Evolutionary conservation across 1,140 invertebrate genomes (phyloP).

Genomic region (Saxidomus purpurata): DNA sequence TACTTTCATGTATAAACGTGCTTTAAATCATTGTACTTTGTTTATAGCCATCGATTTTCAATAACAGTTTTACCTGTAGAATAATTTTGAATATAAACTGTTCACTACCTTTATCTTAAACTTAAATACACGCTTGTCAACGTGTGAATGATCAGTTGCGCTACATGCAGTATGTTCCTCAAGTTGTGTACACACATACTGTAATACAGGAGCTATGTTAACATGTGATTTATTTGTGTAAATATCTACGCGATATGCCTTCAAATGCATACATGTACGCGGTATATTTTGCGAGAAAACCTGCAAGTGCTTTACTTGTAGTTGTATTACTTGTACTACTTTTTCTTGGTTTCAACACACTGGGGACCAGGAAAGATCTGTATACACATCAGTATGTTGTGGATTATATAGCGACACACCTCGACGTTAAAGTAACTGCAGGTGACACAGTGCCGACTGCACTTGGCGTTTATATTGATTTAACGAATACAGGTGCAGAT

Average conservation of each 20-base stretch:
- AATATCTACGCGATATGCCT: background rate
- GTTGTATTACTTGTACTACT: background rate
- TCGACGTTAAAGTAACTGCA: constrained; percentile 60
- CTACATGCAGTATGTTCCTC: too few species aligned
- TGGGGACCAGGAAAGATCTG: background rate
- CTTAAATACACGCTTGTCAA: too few species aligned
- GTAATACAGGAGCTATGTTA: too few species aligned
- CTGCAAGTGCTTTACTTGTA: background rate
- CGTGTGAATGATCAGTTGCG: too few species aligned
- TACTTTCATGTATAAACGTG: too few species aligned
- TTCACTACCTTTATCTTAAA: too few species aligned
- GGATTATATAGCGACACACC: constrained; percentile 17
- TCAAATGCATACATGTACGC: background rate
- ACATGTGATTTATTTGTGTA: background rate
- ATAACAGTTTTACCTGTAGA: too few species aligned
- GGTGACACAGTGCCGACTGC: constrained; percentile 69
- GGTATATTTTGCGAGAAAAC: background rate
- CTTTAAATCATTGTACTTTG: too few species aligned
- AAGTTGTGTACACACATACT: too few species aligned
- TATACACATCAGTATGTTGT: background rate
- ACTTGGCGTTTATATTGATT: constrained; percentile 49
- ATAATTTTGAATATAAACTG: too few species aligned
- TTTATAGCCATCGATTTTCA: too few species aligned
- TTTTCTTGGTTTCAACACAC: background rate
- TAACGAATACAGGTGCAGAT: constrained; percentile 76